Evolutionary conservation across 2,113 vertebrate species (phyloP).

Genomic region (Eidolon helvum): DNA sequence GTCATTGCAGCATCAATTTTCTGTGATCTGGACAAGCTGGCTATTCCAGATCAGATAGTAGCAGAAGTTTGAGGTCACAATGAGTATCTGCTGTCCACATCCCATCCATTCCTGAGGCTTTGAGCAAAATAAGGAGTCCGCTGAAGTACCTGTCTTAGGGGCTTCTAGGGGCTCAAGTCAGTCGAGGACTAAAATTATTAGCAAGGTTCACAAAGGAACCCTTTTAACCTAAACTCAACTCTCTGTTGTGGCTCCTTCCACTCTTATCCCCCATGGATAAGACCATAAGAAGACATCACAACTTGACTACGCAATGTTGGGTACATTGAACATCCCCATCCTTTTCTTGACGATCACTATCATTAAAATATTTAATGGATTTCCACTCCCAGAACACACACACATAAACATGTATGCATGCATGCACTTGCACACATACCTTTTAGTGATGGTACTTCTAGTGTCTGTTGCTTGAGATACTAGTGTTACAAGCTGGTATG

Average conservation of each 20-base stretch:
- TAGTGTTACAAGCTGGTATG: background rate
- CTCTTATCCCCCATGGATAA: background rate
- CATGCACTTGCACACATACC: background rate
- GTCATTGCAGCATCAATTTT: background rate
- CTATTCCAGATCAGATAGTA: background rate
- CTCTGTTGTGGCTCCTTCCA: background rate
- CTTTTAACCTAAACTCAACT: background rate
- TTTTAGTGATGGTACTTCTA: background rate
- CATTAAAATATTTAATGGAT: background rate
- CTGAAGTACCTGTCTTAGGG: background rate
- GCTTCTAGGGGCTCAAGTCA: background rate
- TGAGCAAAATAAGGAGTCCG: background rate
- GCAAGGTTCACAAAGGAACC: background rate
- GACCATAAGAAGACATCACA: background rate
- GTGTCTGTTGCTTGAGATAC: background rate
- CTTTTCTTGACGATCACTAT: background rate
- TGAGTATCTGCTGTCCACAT: background rate
- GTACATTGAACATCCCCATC: background rate
- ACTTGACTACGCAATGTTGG: background rate
- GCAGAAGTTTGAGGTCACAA: background rate
- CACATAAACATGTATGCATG: fast-evolving
- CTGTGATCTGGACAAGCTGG: background rate
- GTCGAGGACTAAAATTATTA: background rate
- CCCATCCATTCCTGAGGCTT: background rate
- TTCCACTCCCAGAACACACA: background rate